A percentile compares a stretch with the other conserved stretches of the same genome.
Evolutionary conservation across 2,113 vertebrate species (phyloP).

Genomic region (Macaca fascicularis): DNA sequence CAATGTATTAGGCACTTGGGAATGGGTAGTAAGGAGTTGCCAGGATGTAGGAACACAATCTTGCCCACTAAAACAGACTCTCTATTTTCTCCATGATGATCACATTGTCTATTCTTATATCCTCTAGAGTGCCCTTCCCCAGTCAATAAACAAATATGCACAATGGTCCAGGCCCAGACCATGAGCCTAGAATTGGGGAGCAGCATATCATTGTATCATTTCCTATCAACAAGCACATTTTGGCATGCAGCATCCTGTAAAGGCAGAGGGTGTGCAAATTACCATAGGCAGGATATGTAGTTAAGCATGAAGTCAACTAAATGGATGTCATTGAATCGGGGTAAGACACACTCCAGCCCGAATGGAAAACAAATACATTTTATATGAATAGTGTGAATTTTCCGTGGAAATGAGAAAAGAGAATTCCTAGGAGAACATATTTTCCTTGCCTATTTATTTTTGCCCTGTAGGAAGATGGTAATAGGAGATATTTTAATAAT

Average conservation of each 20-base stretch:
- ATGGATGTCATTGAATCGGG: constrained; percentile 31
- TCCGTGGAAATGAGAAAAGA: constrained; percentile 66
- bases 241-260: constrained; percentile 20
- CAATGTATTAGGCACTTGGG: not conserved
- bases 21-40: not conserved
- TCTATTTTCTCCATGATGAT: not conserved
- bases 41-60: not conserved
- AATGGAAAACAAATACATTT: constrained; percentile 60
- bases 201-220: not conserved
- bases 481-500: constrained; percentile 69
- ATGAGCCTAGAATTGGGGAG: not conserved
- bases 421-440: constrained; percentile 66
- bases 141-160: not conserved
- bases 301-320: constrained; percentile 40
- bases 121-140: not conserved
- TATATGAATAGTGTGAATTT: constrained; percentile 53
- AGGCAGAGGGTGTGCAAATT: constrained; percentile 36
- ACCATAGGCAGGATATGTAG: not conserved
- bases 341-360: constrained; percentile 18
- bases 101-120: not conserved
- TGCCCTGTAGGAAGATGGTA: constrained; percentile 62
- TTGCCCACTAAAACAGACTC: not conserved
- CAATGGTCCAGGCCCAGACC: not conserved
- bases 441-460: constrained; percentile 71
- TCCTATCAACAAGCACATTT: not conserved